Conservation (phyloP, 2,888 invertebrate genomes). For the Melitaea athalia region DNA sequence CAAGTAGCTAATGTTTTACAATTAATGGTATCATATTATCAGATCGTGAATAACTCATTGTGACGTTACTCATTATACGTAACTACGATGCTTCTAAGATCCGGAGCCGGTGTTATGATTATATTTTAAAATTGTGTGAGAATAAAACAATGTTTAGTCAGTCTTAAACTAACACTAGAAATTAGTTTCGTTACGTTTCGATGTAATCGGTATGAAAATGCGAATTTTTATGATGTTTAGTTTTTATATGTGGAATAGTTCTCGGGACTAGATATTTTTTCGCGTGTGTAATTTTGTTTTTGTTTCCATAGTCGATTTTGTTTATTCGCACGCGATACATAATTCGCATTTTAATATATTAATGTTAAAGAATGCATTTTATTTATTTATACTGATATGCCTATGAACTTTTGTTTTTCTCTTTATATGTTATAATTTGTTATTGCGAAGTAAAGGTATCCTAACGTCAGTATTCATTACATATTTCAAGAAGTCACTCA, state of each 20-base stretch:
- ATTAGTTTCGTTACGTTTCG: no score
- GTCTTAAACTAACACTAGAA: no score
- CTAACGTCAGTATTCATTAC: no score
- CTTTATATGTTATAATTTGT: background rate
- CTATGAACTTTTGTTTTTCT: background rate
- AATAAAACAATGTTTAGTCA: no score
- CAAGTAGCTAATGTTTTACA: constrained; percentile 53
- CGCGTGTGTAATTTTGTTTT: constrained; percentile 16
- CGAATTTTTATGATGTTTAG: no score
- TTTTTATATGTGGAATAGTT: constrained; percentile 10
- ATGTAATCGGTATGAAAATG: no score
- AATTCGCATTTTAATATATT: constrained; percentile 19
- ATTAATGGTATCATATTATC: constrained; percentile 47
- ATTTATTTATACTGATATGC: background rate
- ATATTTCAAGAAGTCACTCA: no score
- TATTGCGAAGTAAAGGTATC: no score
- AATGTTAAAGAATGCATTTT: background rate
- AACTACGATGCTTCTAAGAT: background rate
- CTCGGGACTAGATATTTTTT: constrained; percentile 17
- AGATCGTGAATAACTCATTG: constrained; percentile 42
- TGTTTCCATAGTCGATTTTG: constrained; percentile 12
- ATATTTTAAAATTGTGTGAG: no score
- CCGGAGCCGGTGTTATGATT: no score
- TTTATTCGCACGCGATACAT: constrained; percentile 27
- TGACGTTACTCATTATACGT: constrained; percentile 21